phyloP scores from a whole-genome alignment of 1,140 invertebrate genomes.

The Procambarus clarkii region DNA sequence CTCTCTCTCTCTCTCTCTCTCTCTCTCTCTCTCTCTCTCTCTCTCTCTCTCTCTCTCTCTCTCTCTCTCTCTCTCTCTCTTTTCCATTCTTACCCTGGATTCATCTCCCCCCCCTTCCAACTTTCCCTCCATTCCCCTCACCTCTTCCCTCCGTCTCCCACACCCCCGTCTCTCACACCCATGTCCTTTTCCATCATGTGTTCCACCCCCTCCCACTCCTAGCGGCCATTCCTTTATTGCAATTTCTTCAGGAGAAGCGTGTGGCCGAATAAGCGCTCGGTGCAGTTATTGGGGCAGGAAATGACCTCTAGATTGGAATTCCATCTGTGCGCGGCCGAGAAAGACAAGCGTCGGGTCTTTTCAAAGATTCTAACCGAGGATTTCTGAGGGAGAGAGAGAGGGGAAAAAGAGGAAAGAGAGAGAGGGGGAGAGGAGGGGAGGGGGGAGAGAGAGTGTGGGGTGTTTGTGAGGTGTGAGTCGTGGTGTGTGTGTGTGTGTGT shows the following conservation, averaged over 20 bases:
- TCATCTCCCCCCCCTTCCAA: background rate
- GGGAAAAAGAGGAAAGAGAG: background rate
- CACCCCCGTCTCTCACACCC: background rate
- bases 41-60: background rate
- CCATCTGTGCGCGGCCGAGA: slow-evolving; percentile 65
- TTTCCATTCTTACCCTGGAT: background rate
- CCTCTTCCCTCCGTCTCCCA: background rate
- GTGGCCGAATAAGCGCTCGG: slow-evolving; percentile 60
- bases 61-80: background rate
- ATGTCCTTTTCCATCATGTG: slow-evolving; percentile 2
- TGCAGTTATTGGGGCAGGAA: slow-evolving; percentile 72
- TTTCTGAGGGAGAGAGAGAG: slow-evolving; percentile 49
- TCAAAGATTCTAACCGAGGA: slow-evolving; percentile 63
- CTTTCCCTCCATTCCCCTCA: background rate
- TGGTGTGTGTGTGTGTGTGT: too few species aligned
- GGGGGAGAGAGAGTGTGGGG: background rate
- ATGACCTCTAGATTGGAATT: slow-evolving; percentile 72
- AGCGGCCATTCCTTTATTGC: slow-evolving; percentile 65
- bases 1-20: background rate
- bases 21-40: background rate
- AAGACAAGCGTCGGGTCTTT: slow-evolving; percentile 62
- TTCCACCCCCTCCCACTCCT: slow-evolving; percentile 41
- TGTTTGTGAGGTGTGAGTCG: too few species aligned
- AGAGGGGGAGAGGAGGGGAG: slow-evolving; percentile 11
- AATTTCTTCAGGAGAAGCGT: slow-evolving; percentile 55